Percentiles rank a stretch among this genome's conserved stretches.
phyloP scores from a whole-genome alignment of 2,888 invertebrate genomes.

The Pterostichus madidus region DNA sequence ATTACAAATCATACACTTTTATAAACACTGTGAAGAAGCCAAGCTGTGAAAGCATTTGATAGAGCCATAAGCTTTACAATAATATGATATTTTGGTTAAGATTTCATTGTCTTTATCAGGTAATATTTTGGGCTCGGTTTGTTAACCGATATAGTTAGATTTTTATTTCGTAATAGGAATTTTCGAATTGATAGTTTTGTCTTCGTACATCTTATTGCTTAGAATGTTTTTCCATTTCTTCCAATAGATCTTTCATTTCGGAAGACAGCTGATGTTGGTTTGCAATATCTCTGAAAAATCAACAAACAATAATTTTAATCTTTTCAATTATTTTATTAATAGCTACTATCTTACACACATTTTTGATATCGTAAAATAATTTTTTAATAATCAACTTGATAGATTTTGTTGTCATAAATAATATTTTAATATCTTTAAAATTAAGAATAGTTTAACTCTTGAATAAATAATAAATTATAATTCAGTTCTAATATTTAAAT shows the following conservation, averaged over 20 bases:
- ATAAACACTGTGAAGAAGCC: conserved; percentile 62
- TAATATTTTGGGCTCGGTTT: conserved; percentile 46
- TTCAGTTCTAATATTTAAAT: too few relatives aligned
- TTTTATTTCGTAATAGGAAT: conserved; percentile 31
- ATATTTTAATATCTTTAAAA: too few relatives aligned
- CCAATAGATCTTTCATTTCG: conserved; percentile 76
- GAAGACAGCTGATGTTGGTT: conserved; percentile 76
- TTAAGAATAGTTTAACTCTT: too few relatives aligned
- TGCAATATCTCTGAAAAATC: conserved; percentile 72
- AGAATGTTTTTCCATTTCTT: conserved; percentile 75
- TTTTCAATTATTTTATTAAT: too few relatives aligned
- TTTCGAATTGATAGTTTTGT: conserved; percentile 1
- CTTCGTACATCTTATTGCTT: conserved; percentile 73
- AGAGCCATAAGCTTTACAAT: conserved; percentile 57
- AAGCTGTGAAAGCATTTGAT: conserved; percentile 62
- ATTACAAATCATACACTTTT: conserved; percentile 31
- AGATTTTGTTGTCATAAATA: too few relatives aligned
- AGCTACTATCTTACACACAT: too few relatives aligned
- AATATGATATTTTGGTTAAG: conserved; percentile 20
- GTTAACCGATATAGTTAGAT: conserved; percentile 3
- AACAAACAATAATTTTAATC: conserved; percentile 27
- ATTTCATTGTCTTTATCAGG: conserved; percentile 37
- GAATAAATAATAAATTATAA: too few relatives aligned
- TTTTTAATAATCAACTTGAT: too few relatives aligned
- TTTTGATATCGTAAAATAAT: too few relatives aligned